These are phyloP conservation scores for Stegophylla sp. DNA, from an alignment of 2,888 invertebrate genomes.

Conservation along the genomic window DNA sequence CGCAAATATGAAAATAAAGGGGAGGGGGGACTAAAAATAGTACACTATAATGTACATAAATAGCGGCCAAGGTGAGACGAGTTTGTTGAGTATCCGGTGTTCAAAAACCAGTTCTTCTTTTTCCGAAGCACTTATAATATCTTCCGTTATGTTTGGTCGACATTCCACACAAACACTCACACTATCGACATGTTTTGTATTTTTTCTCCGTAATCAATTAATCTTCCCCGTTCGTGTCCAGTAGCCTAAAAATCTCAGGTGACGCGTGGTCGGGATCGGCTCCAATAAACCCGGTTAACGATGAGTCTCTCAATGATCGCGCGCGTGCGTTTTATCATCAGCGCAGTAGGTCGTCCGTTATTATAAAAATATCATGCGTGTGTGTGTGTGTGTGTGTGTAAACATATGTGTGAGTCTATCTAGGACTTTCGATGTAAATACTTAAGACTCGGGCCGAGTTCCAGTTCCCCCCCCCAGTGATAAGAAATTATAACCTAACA, in stretches of 20 bases:
- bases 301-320: neutral
- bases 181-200: conserved; percentile 31
- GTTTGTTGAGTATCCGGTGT: conserved; percentile 44
- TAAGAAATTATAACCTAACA: too few relatives aligned
- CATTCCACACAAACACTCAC: conserved; percentile 40
- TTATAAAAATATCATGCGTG: too few relatives aligned
- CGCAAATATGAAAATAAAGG: neutral
- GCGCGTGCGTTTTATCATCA: neutral
- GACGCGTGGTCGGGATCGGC: conserved; percentile 26
- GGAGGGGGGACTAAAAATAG: neutral
- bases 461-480: too few relatives aligned
- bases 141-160: conserved; percentile 54
- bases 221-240: neutral
- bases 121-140: conserved; percentile 38
- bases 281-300: conserved; percentile 15
- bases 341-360: neutral
- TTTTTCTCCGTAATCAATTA: conserved; percentile 18
- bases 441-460: too few relatives aligned
- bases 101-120: conserved; percentile 47
- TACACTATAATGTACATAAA: conserved; percentile 36
- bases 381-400: too few relatives aligned
- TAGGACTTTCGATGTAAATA: too few relatives aligned
- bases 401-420: too few relatives aligned
- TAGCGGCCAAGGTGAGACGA: conserved; percentile 59
- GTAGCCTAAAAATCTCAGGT: conserved; percentile 34